phyloP scores from a whole-genome alignment of 2,113 vertebrate genomes.

The Spilogale gracilis region DNA sequence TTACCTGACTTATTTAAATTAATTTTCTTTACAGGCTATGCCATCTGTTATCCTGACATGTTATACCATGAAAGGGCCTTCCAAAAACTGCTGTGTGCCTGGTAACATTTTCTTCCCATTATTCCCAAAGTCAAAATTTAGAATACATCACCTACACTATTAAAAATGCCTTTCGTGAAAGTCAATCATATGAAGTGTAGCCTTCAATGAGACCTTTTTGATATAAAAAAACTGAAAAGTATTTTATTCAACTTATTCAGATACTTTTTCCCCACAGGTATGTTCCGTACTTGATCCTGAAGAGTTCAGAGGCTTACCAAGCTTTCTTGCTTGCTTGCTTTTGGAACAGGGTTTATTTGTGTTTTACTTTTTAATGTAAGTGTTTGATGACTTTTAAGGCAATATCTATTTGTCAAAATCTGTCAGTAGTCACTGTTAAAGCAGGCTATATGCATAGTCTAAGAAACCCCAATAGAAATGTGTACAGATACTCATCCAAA shows the following conservation, averaged over 20 bases:
- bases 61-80: constrained; percentile 68
- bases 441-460: neutral
- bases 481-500: neutral
- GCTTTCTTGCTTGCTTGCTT: neutral
- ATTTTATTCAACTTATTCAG: neutral
- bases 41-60: constrained; percentile 77
- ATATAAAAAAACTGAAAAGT: constrained; percentile 23
- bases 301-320: neutral
- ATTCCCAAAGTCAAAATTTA: constrained; percentile 49
- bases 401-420: neutral
- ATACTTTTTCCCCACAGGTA: neutral
- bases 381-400: neutral
- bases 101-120: constrained; percentile 51
- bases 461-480: neutral
- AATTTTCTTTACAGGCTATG: constrained; percentile 76
- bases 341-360: neutral
- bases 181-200: constrained; percentile 55
- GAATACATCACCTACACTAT: constrained; percentile 39
- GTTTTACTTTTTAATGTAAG: neutral
- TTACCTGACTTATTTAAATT: constrained; percentile 81
- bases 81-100: constrained; percentile 26
- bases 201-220: constrained; percentile 21
- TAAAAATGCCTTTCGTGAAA: constrained; percentile 74
- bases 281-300: neutral
- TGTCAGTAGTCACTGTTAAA: neutral